Conservation (phyloP, 2,888 invertebrate genomes). For the Argyresthia albistria region DNA sequence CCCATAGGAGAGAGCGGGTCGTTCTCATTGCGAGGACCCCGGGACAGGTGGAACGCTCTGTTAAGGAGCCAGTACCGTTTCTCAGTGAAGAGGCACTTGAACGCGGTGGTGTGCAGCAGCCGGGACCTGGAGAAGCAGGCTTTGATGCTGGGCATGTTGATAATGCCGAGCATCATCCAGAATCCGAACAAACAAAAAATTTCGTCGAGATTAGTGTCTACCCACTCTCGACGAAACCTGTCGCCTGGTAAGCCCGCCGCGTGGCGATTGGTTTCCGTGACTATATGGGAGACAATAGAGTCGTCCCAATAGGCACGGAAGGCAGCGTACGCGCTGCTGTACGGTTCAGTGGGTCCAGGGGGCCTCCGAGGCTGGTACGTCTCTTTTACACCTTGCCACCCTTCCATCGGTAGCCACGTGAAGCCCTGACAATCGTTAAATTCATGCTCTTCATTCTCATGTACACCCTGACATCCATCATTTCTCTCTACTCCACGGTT, state of each 20-base stretch:
- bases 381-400: too few relatives aligned
- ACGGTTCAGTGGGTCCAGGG: too few relatives aligned
- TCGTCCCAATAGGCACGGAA: too few relatives aligned
- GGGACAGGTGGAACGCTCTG: constrained; percentile 1
- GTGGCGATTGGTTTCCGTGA: background rate
- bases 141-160: constrained; percentile 2
- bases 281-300: background rate
- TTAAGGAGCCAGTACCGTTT: constrained; percentile 3
- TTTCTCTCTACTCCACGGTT: too few relatives aligned
- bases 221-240: background rate
- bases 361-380: too few relatives aligned
- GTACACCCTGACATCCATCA: too few relatives aligned
- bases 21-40: too few relatives aligned
- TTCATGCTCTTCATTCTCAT: too few relatives aligned
- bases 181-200: constrained; percentile 8
- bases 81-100: constrained; percentile 1
- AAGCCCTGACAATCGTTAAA: too few relatives aligned
- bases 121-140: too few relatives aligned
- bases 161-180: constrained; percentile 6
- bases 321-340: too few relatives aligned
- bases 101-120: constrained; percentile 1
- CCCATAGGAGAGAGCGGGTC: background rate
- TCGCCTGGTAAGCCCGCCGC: background rate
- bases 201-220: background rate
- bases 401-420: too few relatives aligned